phyloP scores from a whole-genome alignment of 2,113 vertebrate genomes.

The Rhadina sibilatrix region DNA sequence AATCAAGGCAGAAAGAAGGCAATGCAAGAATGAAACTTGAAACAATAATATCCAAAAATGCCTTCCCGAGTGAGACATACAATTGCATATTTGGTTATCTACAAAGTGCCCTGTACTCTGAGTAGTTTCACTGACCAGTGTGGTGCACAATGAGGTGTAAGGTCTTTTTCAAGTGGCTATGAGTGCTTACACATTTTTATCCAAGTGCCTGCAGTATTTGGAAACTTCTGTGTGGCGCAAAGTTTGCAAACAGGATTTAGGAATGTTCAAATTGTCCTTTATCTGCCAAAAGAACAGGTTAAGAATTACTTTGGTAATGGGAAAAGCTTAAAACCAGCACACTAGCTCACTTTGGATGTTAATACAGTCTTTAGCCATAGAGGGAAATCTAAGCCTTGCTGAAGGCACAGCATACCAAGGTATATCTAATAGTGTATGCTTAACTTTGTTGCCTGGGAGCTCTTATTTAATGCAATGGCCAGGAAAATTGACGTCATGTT shows the following conservation, averaged over 20 bases:
- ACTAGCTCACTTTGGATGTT: neutral
- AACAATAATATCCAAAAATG: neutral
- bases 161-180: neutral
- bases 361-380: slow-evolving; percentile 4
- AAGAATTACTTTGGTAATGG: slow-evolving; percentile 13
- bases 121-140: neutral
- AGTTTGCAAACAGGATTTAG: neutral
- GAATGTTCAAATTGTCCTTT: neutral
- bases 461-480: slow-evolving; percentile 53
- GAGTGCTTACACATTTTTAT: neutral
- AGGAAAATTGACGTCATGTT: slow-evolving; percentile 53
- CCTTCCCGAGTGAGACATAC: neutral
- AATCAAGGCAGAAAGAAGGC: neutral
- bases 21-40: neutral
- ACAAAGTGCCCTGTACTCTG: neutral
- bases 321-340: slow-evolving; percentile 28
- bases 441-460: slow-evolving; percentile 40
- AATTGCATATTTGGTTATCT: neutral
- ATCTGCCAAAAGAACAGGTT: neutral
- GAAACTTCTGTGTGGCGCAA: neutral
- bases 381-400: slow-evolving; percentile 52
- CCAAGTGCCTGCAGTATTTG: neutral
- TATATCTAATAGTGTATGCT: slow-evolving; percentile 23
- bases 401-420: neutral
- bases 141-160: accelerated